Evolutionary conservation across 2,113 vertebrate species (phyloP).

Genomic region (Coracopsis vasa): DNA sequence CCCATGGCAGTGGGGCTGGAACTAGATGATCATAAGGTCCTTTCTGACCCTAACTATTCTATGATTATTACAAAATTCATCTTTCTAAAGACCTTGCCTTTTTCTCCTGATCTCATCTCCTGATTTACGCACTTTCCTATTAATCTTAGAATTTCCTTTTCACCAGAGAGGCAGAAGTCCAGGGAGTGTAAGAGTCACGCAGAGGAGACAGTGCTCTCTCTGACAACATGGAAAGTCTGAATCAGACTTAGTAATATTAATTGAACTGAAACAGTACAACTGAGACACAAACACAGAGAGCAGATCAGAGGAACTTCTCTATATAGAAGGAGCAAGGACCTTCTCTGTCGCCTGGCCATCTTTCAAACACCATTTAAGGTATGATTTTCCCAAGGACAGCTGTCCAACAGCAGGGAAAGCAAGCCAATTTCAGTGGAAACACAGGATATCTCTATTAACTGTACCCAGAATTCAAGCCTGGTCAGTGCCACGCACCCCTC

Average conservation of each 20-base stretch:
- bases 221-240: not conserved
- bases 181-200: not conserved
- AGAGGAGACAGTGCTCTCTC: not conserved
- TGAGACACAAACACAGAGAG: not conserved
- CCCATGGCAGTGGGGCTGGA: not conserved
- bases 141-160: not conserved
- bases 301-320: not conserved
- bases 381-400: slow-evolving; percentile 28
- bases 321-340: not conserved
- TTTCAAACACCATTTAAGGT: slow-evolving; percentile 57
- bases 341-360: slow-evolving; percentile 1
- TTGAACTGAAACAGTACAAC: not conserved
- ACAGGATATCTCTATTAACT: not conserved
- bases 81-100: not conserved
- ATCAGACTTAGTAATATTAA: not conserved
- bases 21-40: not conserved
- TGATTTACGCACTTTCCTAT: not conserved
- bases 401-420: slow-evolving; percentile 33
- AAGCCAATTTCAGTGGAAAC: not conserved
- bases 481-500: not conserved
- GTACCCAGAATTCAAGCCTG: slow-evolving; percentile 6
- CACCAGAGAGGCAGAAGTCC: not conserved
- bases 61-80: not conserved
- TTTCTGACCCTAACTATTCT: not conserved
- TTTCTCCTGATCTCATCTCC: not conserved